phyloP scores from a whole-genome alignment of 2,888 invertebrate species.

The Germaria angustata region DNA sequence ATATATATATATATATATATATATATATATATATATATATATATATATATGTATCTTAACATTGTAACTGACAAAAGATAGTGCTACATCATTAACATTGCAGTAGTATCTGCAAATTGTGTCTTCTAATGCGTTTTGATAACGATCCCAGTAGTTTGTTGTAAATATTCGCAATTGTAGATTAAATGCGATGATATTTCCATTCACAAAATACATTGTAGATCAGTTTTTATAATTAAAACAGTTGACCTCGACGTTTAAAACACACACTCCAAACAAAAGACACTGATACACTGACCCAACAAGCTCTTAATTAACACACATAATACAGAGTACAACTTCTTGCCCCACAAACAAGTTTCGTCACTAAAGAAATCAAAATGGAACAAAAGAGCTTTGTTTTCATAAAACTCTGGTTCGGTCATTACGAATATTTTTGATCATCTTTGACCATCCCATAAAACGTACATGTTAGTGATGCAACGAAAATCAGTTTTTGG shows the following conservation, averaged over 20 bases:
- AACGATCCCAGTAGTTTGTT: not conserved
- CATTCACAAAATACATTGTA: not conserved
- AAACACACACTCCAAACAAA: not conserved
- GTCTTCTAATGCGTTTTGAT: constrained; percentile 4
- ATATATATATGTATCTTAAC: too few relatives aligned
- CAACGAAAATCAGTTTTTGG: too few relatives aligned
- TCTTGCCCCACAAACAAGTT: not conserved
- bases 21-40: too few relatives aligned
- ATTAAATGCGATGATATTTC: not conserved
- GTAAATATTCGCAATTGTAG: not conserved
- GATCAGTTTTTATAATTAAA: constrained; percentile 22
- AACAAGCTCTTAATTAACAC: constrained; percentile 6
- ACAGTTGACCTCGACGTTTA: constrained; percentile 11
- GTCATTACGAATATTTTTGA: not conserved
- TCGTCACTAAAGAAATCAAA: not conserved
- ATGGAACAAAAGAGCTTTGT: not conserved
- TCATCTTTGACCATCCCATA: too few relatives aligned
- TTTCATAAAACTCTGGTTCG: not conserved
- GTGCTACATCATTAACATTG: not conserved
- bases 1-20: too few relatives aligned
- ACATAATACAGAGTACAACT: too few relatives aligned
- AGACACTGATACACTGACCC: not conserved
- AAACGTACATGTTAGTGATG: too few relatives aligned
- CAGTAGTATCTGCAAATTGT: not conserved
- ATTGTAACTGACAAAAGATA: too few relatives aligned